These are phyloP conservation scores for Rhombomys opimus DNA, from an alignment of 2,113 vertebrate genomes.

Conservation along the genomic window DNA sequence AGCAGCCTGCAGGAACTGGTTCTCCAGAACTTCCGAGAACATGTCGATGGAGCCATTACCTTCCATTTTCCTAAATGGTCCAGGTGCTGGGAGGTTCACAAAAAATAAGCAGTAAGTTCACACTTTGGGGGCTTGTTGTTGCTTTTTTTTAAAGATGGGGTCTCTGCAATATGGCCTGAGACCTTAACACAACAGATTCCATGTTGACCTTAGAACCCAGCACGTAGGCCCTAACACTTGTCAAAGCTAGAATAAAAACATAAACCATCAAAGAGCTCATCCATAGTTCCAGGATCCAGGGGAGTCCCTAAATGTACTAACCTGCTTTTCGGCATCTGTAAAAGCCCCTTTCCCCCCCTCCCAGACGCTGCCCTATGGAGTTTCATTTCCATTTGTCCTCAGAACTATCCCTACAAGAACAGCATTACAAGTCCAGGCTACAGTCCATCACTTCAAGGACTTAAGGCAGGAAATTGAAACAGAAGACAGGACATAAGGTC, in stretches of 20 bases:
- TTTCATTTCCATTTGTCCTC: not conserved
- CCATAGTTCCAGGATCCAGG: not conserved
- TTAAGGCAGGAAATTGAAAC: not conserved
- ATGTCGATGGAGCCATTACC: slow-evolving; percentile 90
- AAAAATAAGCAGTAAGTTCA: not conserved
- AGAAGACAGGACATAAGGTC: not conserved
- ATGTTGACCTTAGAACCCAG: not conserved
- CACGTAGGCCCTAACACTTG: not conserved
- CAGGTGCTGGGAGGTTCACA: slow-evolving; percentile 65
- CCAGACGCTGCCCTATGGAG: not conserved
- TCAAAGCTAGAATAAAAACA: not conserved
- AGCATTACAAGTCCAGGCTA: not conserved
- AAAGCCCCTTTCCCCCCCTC: not conserved
- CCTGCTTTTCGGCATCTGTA: not conserved
- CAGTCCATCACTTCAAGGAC: not conserved
- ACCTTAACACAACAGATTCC: not conserved
- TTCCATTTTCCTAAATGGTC: slow-evolving; percentile 88
- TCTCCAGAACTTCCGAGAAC: slow-evolving; percentile 93
- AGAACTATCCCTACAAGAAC: not conserved
- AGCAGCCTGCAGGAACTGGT: slow-evolving; percentile 92
- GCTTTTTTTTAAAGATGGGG: not conserved
- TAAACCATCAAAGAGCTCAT: not conserved
- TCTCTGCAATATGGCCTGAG: not conserved
- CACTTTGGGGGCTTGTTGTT: not conserved
- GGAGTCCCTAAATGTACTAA: not conserved